Conservation (phyloP, 2,797 vertebrate genomes). For the Okamejei kenojei region DNA sequence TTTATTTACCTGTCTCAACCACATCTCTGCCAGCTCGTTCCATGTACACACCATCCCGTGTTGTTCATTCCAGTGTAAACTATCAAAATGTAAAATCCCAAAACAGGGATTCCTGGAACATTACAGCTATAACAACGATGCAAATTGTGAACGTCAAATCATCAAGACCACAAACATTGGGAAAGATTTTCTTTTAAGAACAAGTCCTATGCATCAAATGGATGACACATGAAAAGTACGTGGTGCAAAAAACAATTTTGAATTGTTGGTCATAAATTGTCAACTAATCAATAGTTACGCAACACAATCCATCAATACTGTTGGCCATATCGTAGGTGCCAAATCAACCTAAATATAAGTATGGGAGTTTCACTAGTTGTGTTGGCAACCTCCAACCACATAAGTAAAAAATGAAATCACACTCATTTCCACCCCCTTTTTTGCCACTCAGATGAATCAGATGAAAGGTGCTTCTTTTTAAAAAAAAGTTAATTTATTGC, state of each 20-base stretch:
- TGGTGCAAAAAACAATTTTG: not conserved
- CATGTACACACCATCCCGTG: no score
- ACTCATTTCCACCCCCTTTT: not conserved
- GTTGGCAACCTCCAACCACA: not conserved
- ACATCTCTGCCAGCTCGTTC: no score
- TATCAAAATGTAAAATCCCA: not conserved
- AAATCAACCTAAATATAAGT: not conserved
- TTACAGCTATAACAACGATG: not conserved
- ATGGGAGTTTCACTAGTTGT: not conserved
- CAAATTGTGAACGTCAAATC: not conserved
- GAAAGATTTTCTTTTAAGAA: not conserved
- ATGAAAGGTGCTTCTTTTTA: not conserved
- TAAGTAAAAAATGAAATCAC: not conserved
- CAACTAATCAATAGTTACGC: not conserved
- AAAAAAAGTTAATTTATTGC: not conserved
- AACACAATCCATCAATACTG: not conserved
- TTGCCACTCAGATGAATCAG: not conserved
- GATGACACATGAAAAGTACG: not conserved
- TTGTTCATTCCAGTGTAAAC: not conserved
- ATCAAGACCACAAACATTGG: not conserved
- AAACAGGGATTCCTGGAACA: not conserved
- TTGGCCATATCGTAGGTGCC: not conserved
- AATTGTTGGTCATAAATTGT: not conserved
- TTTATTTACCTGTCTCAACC: no score
- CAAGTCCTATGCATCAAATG: not conserved